Evolutionary conservation across 2,888 invertebrate genomes (phyloP).

Genomic region (Lomographa bimaculata): DNA sequence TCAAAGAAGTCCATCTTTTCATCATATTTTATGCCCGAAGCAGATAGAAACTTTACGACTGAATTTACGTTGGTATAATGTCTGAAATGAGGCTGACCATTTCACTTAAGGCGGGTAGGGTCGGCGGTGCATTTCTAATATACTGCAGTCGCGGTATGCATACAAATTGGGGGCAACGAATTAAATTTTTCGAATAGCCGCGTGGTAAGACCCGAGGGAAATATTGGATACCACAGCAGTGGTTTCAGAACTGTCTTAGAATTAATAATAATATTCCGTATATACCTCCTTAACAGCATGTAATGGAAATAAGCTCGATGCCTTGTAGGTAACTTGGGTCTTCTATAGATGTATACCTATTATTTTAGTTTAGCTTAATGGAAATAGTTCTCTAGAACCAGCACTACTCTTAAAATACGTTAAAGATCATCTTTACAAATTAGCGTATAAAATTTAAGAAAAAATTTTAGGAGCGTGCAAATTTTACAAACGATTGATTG

Average conservation of each 20-base stretch:
- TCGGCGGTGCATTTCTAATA: constrained; percentile 68
- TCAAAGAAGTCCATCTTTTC: not conserved
- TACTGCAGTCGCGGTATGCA: constrained; percentile 70
- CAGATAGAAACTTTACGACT: constrained; percentile 8
- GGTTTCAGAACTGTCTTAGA: not conserved
- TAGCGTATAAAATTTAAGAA: too few relatives aligned
- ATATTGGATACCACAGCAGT: constrained; percentile 8
- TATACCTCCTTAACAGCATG: too few relatives aligned
- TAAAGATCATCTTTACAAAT: too few relatives aligned
- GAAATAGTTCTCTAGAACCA: too few relatives aligned
- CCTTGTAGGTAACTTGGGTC: too few relatives aligned
- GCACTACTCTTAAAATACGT: too few relatives aligned
- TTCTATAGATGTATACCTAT: too few relatives aligned
- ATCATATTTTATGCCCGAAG: constrained; percentile 4
- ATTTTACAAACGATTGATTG: too few relatives aligned
- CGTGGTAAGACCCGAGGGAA: constrained; percentile 32
- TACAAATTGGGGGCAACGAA: constrained; percentile 67
- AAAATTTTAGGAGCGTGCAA: too few relatives aligned
- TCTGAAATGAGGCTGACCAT: constrained; percentile 55
- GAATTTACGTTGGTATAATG: constrained; percentile 22
- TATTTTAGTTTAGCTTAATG: too few relatives aligned
- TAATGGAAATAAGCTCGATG: too few relatives aligned
- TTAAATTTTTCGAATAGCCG: constrained; percentile 70
- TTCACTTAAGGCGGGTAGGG: constrained; percentile 54
- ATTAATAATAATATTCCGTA: too few relatives aligned